A percentile compares a stretch with the other conserved stretches of the same genome.
Conservation (phyloP, 2,797 vertebrate species). For the Sylvia borin region DNA sequence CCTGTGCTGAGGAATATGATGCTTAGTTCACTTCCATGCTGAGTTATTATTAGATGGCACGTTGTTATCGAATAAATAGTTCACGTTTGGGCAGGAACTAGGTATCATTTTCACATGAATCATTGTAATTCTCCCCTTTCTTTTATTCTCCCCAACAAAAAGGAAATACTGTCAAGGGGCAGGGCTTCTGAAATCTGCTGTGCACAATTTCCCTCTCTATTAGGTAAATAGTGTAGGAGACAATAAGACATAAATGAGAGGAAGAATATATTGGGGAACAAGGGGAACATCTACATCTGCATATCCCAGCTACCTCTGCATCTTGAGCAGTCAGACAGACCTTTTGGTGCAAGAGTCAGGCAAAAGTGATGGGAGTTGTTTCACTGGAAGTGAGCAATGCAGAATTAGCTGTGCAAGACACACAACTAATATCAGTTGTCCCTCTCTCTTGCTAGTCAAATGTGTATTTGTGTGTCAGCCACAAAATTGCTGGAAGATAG, state of each 20-base stretch:
- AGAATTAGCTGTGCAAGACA: neutral
- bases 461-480: neutral
- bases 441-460: neutral
- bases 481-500: neutral
- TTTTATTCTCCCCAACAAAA: neutral
- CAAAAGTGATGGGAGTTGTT: neutral
- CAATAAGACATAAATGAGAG: neutral
- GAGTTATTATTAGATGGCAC: slow-evolving; percentile 32
- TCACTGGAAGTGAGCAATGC: neutral
- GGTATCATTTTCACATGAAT: slow-evolving; percentile 27
- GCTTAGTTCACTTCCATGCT: slow-evolving; percentile 50
- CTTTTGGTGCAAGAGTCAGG: neutral
- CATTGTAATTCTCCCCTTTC: slow-evolving; percentile 18
- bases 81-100: slow-evolving; percentile 35
- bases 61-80: slow-evolving; percentile 59
- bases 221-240: neutral
- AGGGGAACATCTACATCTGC: neutral
- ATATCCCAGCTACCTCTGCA: neutral
- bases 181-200: neutral
- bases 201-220: neutral
- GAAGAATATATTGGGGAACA: neutral
- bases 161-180: neutral
- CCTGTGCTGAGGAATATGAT: slow-evolving; percentile 47
- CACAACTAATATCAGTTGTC: neutral
- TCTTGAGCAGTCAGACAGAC: neutral